These are phyloP conservation scores for Coleophora deauratella DNA, from an alignment of 2,888 invertebrate genomes.

Conservation along the genomic window DNA sequence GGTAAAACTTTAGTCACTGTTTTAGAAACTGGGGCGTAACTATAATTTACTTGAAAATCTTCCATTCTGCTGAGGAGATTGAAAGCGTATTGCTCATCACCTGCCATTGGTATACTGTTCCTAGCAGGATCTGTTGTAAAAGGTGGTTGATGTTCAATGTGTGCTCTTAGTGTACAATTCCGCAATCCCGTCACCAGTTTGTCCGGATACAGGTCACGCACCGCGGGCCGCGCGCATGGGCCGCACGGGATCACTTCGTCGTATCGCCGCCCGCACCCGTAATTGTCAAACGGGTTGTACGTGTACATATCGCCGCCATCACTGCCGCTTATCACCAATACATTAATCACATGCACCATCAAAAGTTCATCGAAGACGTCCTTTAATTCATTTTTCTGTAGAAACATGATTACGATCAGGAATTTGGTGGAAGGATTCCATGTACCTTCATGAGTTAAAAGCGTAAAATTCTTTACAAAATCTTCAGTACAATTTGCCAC, in stretches of 20 bases:
- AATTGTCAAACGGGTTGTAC: slow-evolving; percentile 45
- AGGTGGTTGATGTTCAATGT: slow-evolving; percentile 7
- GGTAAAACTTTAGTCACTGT: no score
- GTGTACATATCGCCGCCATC: slow-evolving; percentile 29
- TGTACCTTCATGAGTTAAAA: slow-evolving; percentile 20
- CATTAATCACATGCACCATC: slow-evolving; percentile 25
- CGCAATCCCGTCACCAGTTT: slow-evolving; percentile 31
- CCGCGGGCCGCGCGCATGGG: slow-evolving; percentile 22
- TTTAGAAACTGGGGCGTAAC: no score
- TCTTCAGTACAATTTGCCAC: slow-evolving; percentile 15
- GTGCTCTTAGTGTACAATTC: slow-evolving; percentile 36
- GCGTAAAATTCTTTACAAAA: slow-evolving; percentile 17
- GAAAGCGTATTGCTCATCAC: no score
- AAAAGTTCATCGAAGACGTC: slow-evolving; percentile 34
- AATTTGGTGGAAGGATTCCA: slow-evolving; percentile 39
- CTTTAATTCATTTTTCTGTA: slow-evolving; percentile 17
- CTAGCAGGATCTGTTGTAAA: no score
- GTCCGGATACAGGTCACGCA: slow-evolving; percentile 24
- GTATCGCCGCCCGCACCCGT: slow-evolving; percentile 41
- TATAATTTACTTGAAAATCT: no score
- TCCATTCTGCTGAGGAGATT: no score
- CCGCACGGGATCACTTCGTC: slow-evolving; percentile 31
- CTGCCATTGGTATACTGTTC: no score
- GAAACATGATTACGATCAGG: slow-evolving; percentile 25
- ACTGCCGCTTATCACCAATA: slow-evolving; percentile 30